Percentiles rank a stretch among this genome's conserved stretches.
Evolutionary conservation across 2,113 vertebrate species (phyloP).

Genomic region (Hyla sarda): DNA sequence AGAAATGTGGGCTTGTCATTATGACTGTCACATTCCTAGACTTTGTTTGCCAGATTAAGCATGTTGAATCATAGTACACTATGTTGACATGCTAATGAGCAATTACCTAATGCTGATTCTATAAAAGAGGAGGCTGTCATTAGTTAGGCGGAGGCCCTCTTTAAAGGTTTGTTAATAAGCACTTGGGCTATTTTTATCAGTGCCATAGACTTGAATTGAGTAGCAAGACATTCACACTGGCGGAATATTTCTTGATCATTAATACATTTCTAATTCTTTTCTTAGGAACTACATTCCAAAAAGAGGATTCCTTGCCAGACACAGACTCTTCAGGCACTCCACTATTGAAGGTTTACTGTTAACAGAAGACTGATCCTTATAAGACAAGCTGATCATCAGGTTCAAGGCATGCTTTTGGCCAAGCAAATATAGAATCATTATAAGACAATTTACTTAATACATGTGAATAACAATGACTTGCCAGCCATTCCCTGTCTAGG

Average conservation of each 20-base stretch:
- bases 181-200: no score
- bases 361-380: conserved; percentile 6
- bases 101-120: not conserved
- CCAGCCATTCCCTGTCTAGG: not conserved
- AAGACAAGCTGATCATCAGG: not conserved
- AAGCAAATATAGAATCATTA: not conserved
- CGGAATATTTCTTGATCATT: not conserved
- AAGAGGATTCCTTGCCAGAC: conserved; percentile 83
- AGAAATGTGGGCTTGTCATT: not conserved
- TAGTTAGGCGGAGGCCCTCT: not conserved
- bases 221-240: no score
- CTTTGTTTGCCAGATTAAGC: not conserved
- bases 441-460: not conserved
- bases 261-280: not conserved
- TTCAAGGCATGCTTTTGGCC: not conserved
- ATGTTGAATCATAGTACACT: not conserved
- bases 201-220: no score
- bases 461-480: not conserved
- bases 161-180: not conserved
- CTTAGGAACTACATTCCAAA: conserved; percentile 74
- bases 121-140: not conserved
- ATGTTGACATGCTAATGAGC: not conserved
- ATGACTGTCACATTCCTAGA: not conserved
- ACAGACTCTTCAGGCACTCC: conserved; percentile 90
- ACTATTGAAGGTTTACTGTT: conserved; percentile 83